Percentiles rank a stretch among this genome's conserved stretches.
Conservation (phyloP, 2,113 vertebrate genomes). For the Anhinga rufa region DNA sequence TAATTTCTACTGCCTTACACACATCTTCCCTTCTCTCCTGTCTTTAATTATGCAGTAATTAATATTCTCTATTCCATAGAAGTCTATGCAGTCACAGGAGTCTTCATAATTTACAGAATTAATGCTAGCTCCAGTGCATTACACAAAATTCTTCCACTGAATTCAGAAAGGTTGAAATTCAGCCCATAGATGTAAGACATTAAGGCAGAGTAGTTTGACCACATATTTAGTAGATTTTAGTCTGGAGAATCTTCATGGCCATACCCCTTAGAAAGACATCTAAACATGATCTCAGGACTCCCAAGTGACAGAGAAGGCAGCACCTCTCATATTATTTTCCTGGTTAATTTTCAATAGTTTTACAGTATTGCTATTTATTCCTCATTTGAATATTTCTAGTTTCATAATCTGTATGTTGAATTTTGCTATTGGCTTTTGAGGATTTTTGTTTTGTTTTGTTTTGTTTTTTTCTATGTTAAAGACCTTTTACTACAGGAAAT, state of each 20-base stretch:
- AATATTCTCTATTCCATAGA: neutral
- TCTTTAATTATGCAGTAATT: neutral
- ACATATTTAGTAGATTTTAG: neutral
- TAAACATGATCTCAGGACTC: neutral
- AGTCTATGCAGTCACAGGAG: neutral
- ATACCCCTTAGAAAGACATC: neutral
- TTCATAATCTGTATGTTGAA: neutral
- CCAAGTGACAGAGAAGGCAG: neutral
- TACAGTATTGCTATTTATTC: neutral
- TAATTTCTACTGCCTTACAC: neutral
- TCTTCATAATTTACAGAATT: neutral
- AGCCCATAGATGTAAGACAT: neutral
- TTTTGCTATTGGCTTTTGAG: neutral
- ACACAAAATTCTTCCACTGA: neutral
- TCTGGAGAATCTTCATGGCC: neutral
- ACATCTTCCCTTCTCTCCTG: neutral
- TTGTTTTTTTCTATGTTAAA: neutral
- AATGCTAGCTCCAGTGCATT: accelerated
- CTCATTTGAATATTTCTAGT: neutral
- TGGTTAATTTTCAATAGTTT: neutral
- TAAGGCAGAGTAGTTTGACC: neutral
- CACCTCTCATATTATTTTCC: neutral
- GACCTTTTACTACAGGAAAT: neutral
- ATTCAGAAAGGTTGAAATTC: neutral
- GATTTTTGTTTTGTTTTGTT: neutral